Conservation (phyloP, 2,888 invertebrate species). For the Diarsia mendica region DNA sequence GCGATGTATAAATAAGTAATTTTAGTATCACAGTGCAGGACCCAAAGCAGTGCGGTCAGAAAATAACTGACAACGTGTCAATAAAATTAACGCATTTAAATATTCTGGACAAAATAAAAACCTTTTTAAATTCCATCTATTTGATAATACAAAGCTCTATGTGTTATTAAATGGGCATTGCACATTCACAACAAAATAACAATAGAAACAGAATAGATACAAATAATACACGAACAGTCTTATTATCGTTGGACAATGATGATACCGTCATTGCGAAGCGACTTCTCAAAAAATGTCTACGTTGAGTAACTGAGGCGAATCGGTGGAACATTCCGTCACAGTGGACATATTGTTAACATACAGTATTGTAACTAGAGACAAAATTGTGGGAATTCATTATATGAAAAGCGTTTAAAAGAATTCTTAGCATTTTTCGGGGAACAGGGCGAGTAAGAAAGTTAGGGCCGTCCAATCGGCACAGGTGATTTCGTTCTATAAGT, state of each 20-base stretch:
- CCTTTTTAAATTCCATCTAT: not conserved
- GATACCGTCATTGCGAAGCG: constrained; percentile 52
- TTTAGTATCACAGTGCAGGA: not conserved
- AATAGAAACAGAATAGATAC: constrained; percentile 47
- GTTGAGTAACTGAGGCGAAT: constrained; percentile 71
- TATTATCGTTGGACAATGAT: constrained; percentile 57
- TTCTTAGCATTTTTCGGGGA: not conserved
- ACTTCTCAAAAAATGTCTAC: constrained; percentile 59
- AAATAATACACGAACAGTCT: constrained; percentile 39
- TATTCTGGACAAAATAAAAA: not conserved
- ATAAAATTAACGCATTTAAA: not conserved
- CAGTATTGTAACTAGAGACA: not conserved
- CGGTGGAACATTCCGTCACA: constrained; percentile 42
- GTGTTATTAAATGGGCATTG: not conserved
- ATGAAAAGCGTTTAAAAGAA: not conserved
- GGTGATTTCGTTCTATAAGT: too few relatives aligned
- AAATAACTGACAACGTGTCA: not conserved
- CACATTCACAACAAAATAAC: constrained; percentile 51
- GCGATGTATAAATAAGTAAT: not conserved
- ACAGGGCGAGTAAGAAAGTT: too few relatives aligned
- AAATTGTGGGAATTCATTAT: not conserved
- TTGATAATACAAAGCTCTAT: constrained; percentile 6
- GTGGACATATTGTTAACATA: not conserved
- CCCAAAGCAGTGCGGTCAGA: not conserved
- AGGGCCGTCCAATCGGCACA: too few relatives aligned